Base-by-base conservation (phyloP, 30 jellyfish, hydroid and myxozoan species). In the Hydractinia echinata region DNA sequence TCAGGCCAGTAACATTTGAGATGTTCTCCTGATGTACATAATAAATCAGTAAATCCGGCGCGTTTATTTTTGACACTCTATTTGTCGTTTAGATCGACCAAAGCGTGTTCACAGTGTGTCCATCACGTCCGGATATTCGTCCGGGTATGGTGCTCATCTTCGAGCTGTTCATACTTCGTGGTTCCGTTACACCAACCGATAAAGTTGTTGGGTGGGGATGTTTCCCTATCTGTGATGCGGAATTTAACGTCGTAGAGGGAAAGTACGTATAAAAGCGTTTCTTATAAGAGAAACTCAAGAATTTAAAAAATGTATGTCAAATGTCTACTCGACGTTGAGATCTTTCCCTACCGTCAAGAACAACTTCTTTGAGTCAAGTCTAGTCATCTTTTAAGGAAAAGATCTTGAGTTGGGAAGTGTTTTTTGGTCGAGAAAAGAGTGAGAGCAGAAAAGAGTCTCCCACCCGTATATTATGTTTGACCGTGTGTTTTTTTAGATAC, bases 201-300 rank as follows among this genome's bases (percentile, higher is more conserved):
- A 83, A 92, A 80, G 95, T 92, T 49, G 95, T 92, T 61, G 98
- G 96, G 8, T 92, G 98, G 98, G 98, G 98, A 5, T 92, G 98
- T 68, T 92, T 92, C 67, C 98, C 98, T 0, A 83, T 92, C 61
- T 92, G 96, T 81, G 98, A 92, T 84, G 96, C 95, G 20, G 95
- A 87, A 55, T 92, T 92, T 84, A 84, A 87, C 60, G 87, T 92
- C 76, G 84, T 88, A 10, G 98, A 92, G 13, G 98, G 98, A 72
- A 92, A 84, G 98, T 92, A 80, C 77, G 96, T 62, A n/a, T 8
- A 21, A 5, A 6, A 30, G 2, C n/a, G 44, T 0, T 30, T 30
- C 44, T 30, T 30, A 30, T 30, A 30, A 30, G 44, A 30, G 2
- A 1, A 30, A 30, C 44, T 30, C 44, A 0, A 30, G 44, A 30